These are phyloP conservation scores for Ctenoplectra terminalis DNA, from an alignment of 1,140 invertebrate genomes.

Conservation along the genomic window DNA sequence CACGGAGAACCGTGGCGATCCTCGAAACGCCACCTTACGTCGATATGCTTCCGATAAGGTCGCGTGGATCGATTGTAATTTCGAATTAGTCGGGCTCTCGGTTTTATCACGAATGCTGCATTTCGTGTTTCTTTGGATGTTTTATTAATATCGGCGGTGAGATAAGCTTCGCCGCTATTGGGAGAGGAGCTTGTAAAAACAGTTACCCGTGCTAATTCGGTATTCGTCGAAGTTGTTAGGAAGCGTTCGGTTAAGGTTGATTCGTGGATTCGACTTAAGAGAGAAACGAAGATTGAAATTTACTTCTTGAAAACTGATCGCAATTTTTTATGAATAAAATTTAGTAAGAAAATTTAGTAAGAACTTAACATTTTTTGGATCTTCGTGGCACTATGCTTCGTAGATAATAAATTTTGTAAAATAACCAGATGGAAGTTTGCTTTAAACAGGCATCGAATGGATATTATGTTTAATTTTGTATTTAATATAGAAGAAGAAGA, in stretches of 20 bases:
- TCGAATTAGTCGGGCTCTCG: background rate
- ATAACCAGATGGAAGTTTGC: no score
- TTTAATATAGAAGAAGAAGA: no score
- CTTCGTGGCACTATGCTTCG: no score
- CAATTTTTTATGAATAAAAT: no score
- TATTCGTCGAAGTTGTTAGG: background rate
- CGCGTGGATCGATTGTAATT: conserved; percentile 20
- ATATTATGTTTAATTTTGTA: no score
- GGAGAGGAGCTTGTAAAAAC: background rate
- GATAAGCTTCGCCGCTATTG: background rate
- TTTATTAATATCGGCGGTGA: conserved; percentile 1
- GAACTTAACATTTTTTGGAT: no score
- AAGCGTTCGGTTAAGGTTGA: background rate
- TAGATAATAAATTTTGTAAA: no score
- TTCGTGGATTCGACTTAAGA: background rate
- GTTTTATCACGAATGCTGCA: background rate
- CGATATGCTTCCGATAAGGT: conserved; percentile 20
- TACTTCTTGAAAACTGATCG: no score
- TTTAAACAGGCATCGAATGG: no score
- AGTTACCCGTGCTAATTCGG: background rate
- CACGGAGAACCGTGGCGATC: background rate
- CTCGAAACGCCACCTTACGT: conserved; percentile 10
- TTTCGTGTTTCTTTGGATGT: conserved; percentile 7
- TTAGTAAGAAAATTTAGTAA: no score
- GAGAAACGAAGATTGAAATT: no score